Evolutionary conservation across 1,140 invertebrate species (phyloP), one percentile per base, ranked within the genome.

Genomic region (Macrobrachium nipponense): DNA sequence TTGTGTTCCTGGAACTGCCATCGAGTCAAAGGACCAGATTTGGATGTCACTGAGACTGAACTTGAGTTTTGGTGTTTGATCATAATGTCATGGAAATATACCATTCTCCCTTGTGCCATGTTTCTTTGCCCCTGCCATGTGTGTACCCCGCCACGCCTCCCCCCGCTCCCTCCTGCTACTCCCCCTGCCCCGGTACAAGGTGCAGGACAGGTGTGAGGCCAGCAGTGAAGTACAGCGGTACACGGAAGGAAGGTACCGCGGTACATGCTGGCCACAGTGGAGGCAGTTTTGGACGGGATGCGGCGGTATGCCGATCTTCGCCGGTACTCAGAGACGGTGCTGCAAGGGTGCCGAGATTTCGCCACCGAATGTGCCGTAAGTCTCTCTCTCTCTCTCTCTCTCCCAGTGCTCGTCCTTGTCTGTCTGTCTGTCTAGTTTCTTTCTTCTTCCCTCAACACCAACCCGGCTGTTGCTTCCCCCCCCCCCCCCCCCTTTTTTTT

Each of bases 321-420:
- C 18, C 72, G 80, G 20, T 87, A 87, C 80, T 87, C 86, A 0
- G 80, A 87, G 73, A 59, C 73, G 5, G 86, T 87, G 18, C 64
- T 87, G 10, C 86, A 87, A 43, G 86, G 86, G 4, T 87, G 86
- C 23, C 72, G 86, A 23, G 72, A 87, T 44, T 82, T 87, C 36
- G 86, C 86, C 60, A 77, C 80, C 8, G 86, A 87, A 75, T 87
- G 86, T 73, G 86, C 86, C 36, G 86, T 87, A 61, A 87, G 79
- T 87, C 58, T 14, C 59, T 23, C 36, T 5, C 64, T 59, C 72
- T 66, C 18, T 64, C 79, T 51, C 23, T 66, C 62, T 66, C 17
- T 44, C 61, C n/a, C n/a, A n/a, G n/a, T n/a, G n/a, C n/a, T n/a
- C n/a, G n/a, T n/a, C n/a, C n/a, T n/a, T 27, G 4, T 44, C 64